These are phyloP conservation scores for Procambarus virginalis DNA, from an alignment of 1,140 invertebrate species.

Conservation along the genomic window DNA sequence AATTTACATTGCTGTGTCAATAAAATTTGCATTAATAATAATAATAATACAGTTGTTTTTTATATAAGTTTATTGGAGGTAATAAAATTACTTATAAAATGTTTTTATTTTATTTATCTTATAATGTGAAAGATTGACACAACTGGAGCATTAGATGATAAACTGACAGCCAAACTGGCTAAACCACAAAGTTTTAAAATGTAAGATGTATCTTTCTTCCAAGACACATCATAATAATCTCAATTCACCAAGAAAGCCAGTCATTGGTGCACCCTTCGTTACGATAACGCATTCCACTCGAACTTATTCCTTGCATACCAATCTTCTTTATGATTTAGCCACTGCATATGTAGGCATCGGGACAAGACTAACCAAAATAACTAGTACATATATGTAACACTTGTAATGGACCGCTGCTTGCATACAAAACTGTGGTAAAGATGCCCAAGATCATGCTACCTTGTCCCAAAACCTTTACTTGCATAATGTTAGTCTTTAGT, in stretches of 20 bases:
- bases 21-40: too few species aligned
- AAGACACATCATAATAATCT: neutral
- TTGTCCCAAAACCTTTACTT: neutral
- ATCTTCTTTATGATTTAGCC: constrained; percentile 45
- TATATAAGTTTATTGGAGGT: constrained; percentile 1
- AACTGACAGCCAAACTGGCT: neutral
- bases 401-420: neutral
- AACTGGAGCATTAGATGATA: constrained; percentile 43
- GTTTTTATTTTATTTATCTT: constrained; percentile 54
- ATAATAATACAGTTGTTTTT: too few species aligned
- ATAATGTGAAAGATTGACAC: constrained; percentile 64
- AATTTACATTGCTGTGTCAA: too few species aligned
- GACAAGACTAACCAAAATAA: constrained; percentile 21
- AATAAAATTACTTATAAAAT: constrained; percentile 34
- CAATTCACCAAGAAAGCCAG: neutral
- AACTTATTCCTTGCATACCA: neutral
- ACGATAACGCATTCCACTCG: neutral
- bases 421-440: constrained; percentile 4
- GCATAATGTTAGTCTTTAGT: constrained; percentile 18
- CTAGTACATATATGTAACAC: neutral
- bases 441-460: neutral
- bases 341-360: neutral
- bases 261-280: neutral
- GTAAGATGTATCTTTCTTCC: neutral
- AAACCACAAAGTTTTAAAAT: constrained; percentile 25